A percentile compares a stretch with the other conserved stretches of the same genome.
These are phyloP conservation scores for Dasysyrphus tricinctus DNA, from an alignment of 2,888 invertebrate genomes.

Conservation along the genomic window DNA sequence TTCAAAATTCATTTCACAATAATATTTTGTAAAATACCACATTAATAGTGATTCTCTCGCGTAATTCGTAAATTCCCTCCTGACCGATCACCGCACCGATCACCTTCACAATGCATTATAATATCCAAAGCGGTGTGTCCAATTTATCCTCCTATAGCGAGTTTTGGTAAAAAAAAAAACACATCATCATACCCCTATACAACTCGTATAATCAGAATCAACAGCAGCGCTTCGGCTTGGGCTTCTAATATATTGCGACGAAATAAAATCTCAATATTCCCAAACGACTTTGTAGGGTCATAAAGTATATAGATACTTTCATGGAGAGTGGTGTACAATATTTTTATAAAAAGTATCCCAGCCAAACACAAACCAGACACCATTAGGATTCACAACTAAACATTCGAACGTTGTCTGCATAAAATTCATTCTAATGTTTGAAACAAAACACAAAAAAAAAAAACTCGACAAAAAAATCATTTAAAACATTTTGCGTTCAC, in stretches of 20 bases:
- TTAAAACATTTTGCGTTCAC: slow-evolving; percentile 71
- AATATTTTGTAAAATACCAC: slow-evolving; percentile 82
- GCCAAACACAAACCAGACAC: slow-evolving; percentile 60
- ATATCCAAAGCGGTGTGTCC: neutral
- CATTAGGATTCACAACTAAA: slow-evolving; percentile 75
- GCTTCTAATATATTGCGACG: slow-evolving; percentile 75
- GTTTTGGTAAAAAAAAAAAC: slow-evolving; percentile 6
- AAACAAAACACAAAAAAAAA: slow-evolving; percentile 46
- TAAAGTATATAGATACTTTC: slow-evolving; percentile 68
- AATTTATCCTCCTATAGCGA: neutral
- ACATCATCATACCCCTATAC: neutral
- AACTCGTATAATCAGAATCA: slow-evolving; percentile 4
- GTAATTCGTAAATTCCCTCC: slow-evolving; percentile 59
- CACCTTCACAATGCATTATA: neutral
- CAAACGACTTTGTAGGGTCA: slow-evolving; percentile 67
- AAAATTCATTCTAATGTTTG: slow-evolving; percentile 73
- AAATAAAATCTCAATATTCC: slow-evolving; percentile 75
- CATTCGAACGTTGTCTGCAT: slow-evolving; percentile 77
- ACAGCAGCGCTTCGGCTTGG: slow-evolving; percentile 27
- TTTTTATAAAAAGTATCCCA: slow-evolving; percentile 45
- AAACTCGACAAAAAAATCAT: slow-evolving; percentile 35
- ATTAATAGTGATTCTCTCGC: slow-evolving; percentile 79
- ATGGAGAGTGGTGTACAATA: slow-evolving; percentile 60
- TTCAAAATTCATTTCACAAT: slow-evolving; percentile 76
- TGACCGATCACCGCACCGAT: neutral